Evolutionary conservation across 2,113 vertebrate genomes (phyloP), one percentile per base, ranked within the genome.

Genomic region (Xyrauchen texanus): DNA sequence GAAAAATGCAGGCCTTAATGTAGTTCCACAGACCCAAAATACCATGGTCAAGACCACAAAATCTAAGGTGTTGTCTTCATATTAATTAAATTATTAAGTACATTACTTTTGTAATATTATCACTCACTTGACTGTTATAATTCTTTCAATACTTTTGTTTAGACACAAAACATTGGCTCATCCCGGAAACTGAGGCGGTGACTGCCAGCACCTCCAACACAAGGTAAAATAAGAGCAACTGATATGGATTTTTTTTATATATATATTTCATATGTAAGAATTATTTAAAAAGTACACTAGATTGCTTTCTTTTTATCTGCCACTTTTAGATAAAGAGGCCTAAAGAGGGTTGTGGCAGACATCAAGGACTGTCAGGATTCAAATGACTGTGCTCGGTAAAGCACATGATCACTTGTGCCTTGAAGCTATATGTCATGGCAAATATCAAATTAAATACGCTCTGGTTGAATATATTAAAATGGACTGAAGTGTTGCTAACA

Each of bases 1-100:
- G 89, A 96, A 93, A 88, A 91, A 91, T 0, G 97, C 97, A 4
- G 97, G 98, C 63, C 93, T 99, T 82, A 95, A 98, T n/a, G 95
- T 99, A 85, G 92, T 95, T n/a, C 92, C 96, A 0, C 97, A 94
- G 74, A 91, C 91, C 11, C 93, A 84, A 47, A 88, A 95, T 83
- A 87, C 90, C 11, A 95, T 88, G 88, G 78, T 83, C 77, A 90
- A 75, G 79, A 73, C 71, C 21, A 7, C 72, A 8, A 79, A 66
- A 68, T 15, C 60, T 21, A 78, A 77, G 63, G 67, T 89, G 78
- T 62, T 7, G 58, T 78, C 42, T 42, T n/a, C 44, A 52, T 57
- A 21, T 34, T 34, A 34, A 34, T 34, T 34, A 34, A 1, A 34
- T 34, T 34, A 34, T 34, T 34, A 1, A 34, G 47, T 49, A 8